Evolutionary conservation across 1,140 invertebrate genomes (phyloP).

Genomic region (Aphidius gifuensis): DNA sequence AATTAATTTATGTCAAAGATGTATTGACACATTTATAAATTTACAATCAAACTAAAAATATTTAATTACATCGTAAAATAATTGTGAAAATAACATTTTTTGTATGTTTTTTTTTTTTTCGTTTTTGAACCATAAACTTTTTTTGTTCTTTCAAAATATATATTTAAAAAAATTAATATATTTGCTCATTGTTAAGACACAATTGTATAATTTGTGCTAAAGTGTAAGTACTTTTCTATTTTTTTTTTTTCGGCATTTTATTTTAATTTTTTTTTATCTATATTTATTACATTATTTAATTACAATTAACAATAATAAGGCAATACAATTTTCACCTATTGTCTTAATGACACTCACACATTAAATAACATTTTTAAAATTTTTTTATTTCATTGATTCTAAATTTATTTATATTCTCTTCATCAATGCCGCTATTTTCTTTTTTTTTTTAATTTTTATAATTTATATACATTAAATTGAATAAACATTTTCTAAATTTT

Average conservation of each 20-base stretch:
- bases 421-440: conserved; percentile 19
- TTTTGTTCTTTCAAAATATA: conserved; percentile 15
- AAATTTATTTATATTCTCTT: conserved; percentile 19
- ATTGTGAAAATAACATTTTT: background rate
- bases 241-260: conserved; percentile 11
- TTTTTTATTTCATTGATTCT: background rate
- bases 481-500: too few relatives aligned
- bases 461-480: background rate
- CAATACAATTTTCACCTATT: conserved; percentile 26
- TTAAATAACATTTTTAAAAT: too few relatives aligned
- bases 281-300: conserved; percentile 25
- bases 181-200: background rate
- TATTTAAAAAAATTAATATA: conserved; percentile 33
- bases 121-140: too few relatives aligned
- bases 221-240: conserved; percentile 23
- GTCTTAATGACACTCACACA: background rate
- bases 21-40: too few relatives aligned
- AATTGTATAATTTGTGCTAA: conserved; percentile 12
- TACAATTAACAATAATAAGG: conserved; percentile 30
- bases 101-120: background rate
- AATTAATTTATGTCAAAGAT: too few relatives aligned
- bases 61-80: background rate
- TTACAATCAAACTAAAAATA: too few relatives aligned
- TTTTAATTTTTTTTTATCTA: conserved; percentile 11
- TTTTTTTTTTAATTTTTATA: conserved; percentile 11